Evolutionary conservation across 2,113 vertebrate genomes (phyloP).

Genomic region (Sapayoa aenigma): DNA sequence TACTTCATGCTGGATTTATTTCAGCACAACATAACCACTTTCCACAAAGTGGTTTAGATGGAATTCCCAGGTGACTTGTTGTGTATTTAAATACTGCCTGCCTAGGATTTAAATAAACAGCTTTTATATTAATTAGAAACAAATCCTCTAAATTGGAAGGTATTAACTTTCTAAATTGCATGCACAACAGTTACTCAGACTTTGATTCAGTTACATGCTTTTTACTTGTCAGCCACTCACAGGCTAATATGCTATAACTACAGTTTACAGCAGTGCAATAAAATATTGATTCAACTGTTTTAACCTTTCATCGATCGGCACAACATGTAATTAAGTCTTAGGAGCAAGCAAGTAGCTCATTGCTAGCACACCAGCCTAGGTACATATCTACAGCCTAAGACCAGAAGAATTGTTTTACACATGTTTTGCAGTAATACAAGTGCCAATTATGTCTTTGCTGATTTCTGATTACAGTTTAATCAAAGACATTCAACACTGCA

Average conservation of each 20-base stretch:
- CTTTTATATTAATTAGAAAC: constrained; percentile 60
- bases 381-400: neutral
- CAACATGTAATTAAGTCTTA: constrained; percentile 36
- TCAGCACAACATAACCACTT: constrained; percentile 2
- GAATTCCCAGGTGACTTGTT: constrained; percentile 50
- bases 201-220: constrained; percentile 40
- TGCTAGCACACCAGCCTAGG: neutral
- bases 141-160: constrained; percentile 49
- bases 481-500: neutral
- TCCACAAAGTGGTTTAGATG: constrained; percentile 9
- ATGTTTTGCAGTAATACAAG: neutral
- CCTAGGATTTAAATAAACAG: constrained; percentile 56
- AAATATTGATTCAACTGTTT: constrained; percentile 56
- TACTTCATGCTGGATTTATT: constrained; percentile 15
- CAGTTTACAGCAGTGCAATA: constrained; percentile 28
- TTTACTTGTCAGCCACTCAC: constrained; percentile 17
- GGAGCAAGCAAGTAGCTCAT: neutral
- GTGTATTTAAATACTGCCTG: constrained; percentile 43
- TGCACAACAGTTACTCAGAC: neutral
- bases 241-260: constrained; percentile 17
- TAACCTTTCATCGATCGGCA: neutral
- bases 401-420: neutral
- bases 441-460: neutral
- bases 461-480: neutral
- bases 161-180: constrained; percentile 30